Percentiles rank a stretch among this genome's conserved stretches.
Conservation (phyloP, 1,140 invertebrate species). For the Anastrepha obliqua region DNA sequence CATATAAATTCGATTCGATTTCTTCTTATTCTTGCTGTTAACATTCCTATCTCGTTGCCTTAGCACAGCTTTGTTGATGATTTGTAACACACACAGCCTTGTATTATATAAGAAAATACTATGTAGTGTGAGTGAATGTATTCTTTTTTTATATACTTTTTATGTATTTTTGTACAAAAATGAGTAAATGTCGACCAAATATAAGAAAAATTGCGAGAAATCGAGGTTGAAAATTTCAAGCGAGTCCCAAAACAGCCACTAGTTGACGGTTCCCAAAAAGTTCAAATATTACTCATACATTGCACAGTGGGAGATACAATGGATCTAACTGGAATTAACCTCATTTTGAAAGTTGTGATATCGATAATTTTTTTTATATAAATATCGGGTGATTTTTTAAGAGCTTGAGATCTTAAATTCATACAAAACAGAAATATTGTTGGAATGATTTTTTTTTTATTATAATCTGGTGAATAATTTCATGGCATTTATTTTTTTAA, state of each 20-base stretch:
- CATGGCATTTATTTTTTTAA: too few relatives aligned
- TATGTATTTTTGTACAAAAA: not conserved
- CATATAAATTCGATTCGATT: slow-evolving; percentile 46
- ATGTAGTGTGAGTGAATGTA: not conserved
- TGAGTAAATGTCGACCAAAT: not conserved
- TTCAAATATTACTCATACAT: not conserved
- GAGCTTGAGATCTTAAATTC: too few relatives aligned
- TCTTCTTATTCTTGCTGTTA: slow-evolving; percentile 28
- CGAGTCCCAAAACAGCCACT: not conserved
- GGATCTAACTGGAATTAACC: too few relatives aligned
- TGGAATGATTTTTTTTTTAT: too few relatives aligned
- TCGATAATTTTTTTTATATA: too few relatives aligned
- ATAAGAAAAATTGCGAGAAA: not conserved
- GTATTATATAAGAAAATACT: not conserved
- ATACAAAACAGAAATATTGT: too few relatives aligned
- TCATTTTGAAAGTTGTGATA: too few relatives aligned
- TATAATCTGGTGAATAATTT: too few relatives aligned
- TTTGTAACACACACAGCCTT: not conserved
- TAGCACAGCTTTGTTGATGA: slow-evolving; percentile 31
- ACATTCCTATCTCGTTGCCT: slow-evolving; percentile 39
- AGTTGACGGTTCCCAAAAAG: not conserved
- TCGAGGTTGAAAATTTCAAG: not conserved
- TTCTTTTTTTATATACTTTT: not conserved
- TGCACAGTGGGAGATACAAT: too few relatives aligned
- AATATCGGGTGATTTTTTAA: too few relatives aligned